Evolutionary conservation across 2,888 invertebrate genomes (phyloP).

Genomic region (Idaea aversata): DNA sequence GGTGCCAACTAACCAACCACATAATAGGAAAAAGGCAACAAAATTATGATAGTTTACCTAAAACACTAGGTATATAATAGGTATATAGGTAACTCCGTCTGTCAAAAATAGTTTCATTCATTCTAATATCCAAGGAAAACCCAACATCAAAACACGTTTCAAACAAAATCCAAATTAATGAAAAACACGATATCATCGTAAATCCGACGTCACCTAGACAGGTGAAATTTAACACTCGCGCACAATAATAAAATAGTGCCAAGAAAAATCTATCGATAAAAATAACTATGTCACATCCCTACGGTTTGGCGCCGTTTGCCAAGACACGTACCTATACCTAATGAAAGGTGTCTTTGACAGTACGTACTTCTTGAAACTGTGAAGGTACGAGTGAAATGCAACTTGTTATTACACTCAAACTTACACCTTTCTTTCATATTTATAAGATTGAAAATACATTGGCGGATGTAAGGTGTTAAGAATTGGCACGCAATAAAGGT

Average conservation of each 20-base stretch:
- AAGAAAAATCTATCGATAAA: slow-evolving; percentile 31
- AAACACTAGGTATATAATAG: background rate
- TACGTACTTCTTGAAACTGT: slow-evolving; percentile 7
- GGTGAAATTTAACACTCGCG: slow-evolving; percentile 27
- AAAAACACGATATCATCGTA: slow-evolving; percentile 1
- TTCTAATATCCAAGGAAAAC: slow-evolving; percentile 3
- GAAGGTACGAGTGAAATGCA: background rate
- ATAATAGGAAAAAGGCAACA: background rate
- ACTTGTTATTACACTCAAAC: background rate
- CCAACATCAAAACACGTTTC: slow-evolving; percentile 5
- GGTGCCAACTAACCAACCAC: too few relatives aligned
- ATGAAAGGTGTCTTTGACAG: slow-evolving; percentile 57
- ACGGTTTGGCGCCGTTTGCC: slow-evolving; percentile 62
- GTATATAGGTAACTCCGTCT: background rate
- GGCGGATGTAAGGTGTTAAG: background rate
- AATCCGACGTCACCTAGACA: slow-evolving; percentile 17
- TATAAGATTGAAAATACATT: background rate
- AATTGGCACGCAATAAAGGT: slow-evolving; percentile 1
- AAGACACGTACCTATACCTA: slow-evolving; percentile 46
- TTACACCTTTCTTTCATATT: background rate
- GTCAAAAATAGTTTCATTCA: background rate
- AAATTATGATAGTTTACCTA: background rate
- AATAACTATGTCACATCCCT: slow-evolving; percentile 34
- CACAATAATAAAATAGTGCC: slow-evolving; percentile 25
- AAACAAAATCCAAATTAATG: slow-evolving; percentile 3